Evolutionary conservation across 2,797 vertebrate species (phyloP).

Genomic region (Columba guinea): DNA sequence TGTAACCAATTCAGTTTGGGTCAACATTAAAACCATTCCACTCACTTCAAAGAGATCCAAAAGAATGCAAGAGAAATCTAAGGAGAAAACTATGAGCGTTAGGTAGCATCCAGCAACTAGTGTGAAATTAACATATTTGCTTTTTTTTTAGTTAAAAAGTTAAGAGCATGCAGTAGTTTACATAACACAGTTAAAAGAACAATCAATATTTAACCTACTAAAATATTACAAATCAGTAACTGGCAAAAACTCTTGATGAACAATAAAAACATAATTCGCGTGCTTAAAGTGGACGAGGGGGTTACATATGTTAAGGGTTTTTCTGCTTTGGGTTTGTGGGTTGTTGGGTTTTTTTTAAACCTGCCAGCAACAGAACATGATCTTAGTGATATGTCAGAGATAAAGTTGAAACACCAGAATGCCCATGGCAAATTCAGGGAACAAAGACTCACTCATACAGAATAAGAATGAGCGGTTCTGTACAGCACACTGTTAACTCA

Average conservation of each 20-base stretch:
- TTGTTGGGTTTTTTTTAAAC: not conserved
- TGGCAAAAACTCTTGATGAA: not conserved
- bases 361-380: not conserved
- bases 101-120: not conserved
- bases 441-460: slow-evolving; percentile 17
- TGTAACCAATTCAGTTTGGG: slow-evolving; percentile 41
- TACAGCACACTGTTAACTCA: not conserved
- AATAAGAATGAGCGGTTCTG: slow-evolving; percentile 6
- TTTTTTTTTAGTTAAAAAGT: not conserved
- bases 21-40: slow-evolving; percentile 51
- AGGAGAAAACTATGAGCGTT: not conserved
- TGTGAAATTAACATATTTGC: not conserved
- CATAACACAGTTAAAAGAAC: not conserved
- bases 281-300: not conserved
- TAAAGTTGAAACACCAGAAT: slow-evolving; percentile 28
- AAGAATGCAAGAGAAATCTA: slow-evolving; percentile 5
- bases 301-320: not conserved
- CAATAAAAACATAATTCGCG: not conserved
- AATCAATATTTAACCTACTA: not conserved
- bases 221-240: not conserved
- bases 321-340: slow-evolving; percentile 13
- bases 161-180: not conserved
- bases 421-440: slow-evolving; percentile 37
- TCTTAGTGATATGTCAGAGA: slow-evolving; percentile 38
- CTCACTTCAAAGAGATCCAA: slow-evolving; percentile 48